Evolutionary conservation across 2,888 invertebrate genomes (phyloP).

Genomic region (Sylvicola cinctus): DNA sequence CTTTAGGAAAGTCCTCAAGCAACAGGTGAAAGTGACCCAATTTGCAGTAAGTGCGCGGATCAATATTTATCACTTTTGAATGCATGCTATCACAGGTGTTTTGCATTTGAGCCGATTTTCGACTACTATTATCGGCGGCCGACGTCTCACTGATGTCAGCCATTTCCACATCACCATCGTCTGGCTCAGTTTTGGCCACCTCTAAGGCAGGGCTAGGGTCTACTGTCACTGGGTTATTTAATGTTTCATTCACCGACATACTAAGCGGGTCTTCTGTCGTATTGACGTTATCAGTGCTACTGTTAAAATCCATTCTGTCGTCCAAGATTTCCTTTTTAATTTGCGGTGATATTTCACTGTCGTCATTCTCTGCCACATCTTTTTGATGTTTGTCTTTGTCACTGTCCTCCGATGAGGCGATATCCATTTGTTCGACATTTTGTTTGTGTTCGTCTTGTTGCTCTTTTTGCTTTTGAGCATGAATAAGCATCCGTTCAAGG

Average conservation of each 20-base stretch:
- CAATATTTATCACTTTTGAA: constrained; percentile 50
- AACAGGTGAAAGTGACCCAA: constrained; percentile 89
- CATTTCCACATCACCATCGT: constrained; percentile 12
- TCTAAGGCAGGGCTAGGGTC: constrained; percentile 5
- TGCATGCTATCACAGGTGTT: constrained; percentile 24
- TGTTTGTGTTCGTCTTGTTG: constrained; percentile 8
- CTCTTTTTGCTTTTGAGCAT: constrained; percentile 44
- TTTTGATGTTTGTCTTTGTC: constrained; percentile 2
- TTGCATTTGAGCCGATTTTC: constrained; percentile 12
- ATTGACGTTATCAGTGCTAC: too few relatives aligned
- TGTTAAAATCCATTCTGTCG: too few relatives aligned
- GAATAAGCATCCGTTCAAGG: constrained; percentile 65
- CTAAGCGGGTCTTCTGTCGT: too few relatives aligned
- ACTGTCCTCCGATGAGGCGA: background rate
- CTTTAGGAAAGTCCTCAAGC: constrained; percentile 84
- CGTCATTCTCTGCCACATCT: too few relatives aligned
- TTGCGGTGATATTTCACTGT: too few relatives aligned
- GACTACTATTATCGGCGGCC: constrained; percentile 6
- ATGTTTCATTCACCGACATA: too few relatives aligned
- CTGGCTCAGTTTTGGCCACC: constrained; percentile 6
- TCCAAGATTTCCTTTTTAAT: too few relatives aligned
- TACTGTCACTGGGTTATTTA: constrained; percentile 5
- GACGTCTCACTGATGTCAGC: constrained; percentile 7
- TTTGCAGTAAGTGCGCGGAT: constrained; percentile 83
- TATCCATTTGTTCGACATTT: constrained; percentile 1